A percentile compares a stretch with the other conserved stretches of the same genome.
These are phyloP conservation scores for Leucophora obtusa DNA, from an alignment of 2,888 invertebrate species.

Conservation along the genomic window DNA sequence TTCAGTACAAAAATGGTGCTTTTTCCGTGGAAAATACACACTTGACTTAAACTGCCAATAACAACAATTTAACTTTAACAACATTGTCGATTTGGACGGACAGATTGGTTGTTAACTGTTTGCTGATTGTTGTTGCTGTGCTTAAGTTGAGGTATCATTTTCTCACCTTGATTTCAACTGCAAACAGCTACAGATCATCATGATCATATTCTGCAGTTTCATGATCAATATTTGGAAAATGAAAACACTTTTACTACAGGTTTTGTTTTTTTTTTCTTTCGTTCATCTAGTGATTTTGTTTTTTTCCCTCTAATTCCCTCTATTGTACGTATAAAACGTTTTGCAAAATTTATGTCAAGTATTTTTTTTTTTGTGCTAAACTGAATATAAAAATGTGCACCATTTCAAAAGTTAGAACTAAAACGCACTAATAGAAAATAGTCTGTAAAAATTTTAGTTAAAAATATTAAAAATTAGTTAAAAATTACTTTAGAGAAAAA, in stretches of 20 bases:
- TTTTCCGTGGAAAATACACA: constrained; percentile 16
- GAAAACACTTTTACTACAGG: constrained; percentile 63
- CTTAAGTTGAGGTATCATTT: constrained; percentile 26
- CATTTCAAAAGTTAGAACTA: not conserved
- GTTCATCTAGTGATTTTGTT: not conserved
- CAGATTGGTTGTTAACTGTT: not conserved
- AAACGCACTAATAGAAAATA: too few species aligned
- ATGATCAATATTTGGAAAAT: constrained; percentile 63
- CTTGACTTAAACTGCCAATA: constrained; percentile 40
- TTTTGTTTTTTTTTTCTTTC: not conserved
- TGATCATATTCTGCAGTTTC: constrained; percentile 52
- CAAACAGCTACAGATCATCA: constrained; percentile 30
- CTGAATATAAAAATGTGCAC: constrained; percentile 27
- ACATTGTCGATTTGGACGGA: not conserved
- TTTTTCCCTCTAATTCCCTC: not conserved
- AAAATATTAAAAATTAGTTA: too few species aligned
- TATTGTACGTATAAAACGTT: constrained; percentile 29
- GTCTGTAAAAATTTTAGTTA: too few species aligned
- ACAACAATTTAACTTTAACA: constrained; percentile 12
- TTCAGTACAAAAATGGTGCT: constrained; percentile 6
- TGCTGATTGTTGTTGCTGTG: not conserved
- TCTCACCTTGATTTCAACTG: constrained; percentile 46
- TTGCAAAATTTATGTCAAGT: constrained; percentile 61
- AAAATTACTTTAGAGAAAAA: too few species aligned
- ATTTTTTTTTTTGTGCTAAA: constrained; percentile 44